A percentile compares a stretch with the other conserved stretches of the same genome.
These are phyloP conservation scores for Mylabris phalerata DNA, from an alignment of 1,140 invertebrate genomes.

Conservation along the genomic window DNA sequence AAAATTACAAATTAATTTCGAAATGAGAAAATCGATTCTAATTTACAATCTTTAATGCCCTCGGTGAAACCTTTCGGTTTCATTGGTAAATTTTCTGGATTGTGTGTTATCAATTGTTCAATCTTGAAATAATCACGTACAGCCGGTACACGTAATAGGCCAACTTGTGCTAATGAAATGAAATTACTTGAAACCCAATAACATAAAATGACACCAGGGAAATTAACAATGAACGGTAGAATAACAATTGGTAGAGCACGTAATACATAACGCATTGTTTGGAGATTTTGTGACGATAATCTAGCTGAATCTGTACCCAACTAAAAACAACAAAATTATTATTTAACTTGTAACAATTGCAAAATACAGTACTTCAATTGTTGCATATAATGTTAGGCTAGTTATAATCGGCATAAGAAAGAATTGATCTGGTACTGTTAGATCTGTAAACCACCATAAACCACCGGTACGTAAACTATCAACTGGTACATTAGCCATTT, in stretches of 20 bases:
- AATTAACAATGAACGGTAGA: slow-evolving; percentile 81
- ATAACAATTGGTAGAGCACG: slow-evolving; percentile 71
- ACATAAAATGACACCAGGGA: slow-evolving; percentile 78
- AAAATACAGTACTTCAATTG: slow-evolving; percentile 59
- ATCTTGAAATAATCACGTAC: slow-evolving; percentile 77
- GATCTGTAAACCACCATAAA: slow-evolving; percentile 85
- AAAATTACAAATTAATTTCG: background rate
- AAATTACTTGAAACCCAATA: slow-evolving; percentile 90
- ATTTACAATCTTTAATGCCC: slow-evolving; percentile 78
- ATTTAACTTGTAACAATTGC: slow-evolving; percentile 21
- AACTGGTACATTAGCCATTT: slow-evolving; percentile 81
- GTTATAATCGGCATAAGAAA: slow-evolving; percentile 84
- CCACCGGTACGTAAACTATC: slow-evolving; percentile 86
- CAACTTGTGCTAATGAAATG: slow-evolving; percentile 80
- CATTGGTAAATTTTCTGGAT: slow-evolving; percentile 50
- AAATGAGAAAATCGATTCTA: too few species aligned
- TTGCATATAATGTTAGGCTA: slow-evolving; percentile 67
- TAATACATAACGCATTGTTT: slow-evolving; percentile 66
- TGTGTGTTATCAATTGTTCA: slow-evolving; percentile 53
- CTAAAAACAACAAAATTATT: slow-evolving; percentile 32
- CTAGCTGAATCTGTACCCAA: slow-evolving; percentile 71
- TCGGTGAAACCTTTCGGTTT: slow-evolving; percentile 71
- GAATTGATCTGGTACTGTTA: slow-evolving; percentile 85
- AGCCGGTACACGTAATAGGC: slow-evolving; percentile 65
- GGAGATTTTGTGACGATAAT: slow-evolving; percentile 55